Percentiles rank a stretch among this genome's conserved stretches.
phyloP scores from a whole-genome alignment of 2,797 vertebrate genomes.

The Vireo griseus region DNA sequence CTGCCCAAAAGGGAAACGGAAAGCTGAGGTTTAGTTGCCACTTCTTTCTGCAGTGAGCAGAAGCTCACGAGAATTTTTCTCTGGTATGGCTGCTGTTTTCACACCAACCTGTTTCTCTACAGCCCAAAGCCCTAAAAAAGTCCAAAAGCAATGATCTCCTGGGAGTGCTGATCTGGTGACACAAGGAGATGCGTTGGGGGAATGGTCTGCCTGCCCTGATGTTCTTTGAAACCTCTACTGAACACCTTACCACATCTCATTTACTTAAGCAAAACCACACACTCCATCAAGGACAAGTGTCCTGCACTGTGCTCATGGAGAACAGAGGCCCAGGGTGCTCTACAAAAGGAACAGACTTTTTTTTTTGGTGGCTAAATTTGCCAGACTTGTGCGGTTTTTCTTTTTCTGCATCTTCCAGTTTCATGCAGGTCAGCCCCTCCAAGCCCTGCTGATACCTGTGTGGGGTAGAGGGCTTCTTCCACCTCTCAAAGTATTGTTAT shows the following conservation, averaged over 20 bases:
- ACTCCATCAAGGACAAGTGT: fast-evolving
- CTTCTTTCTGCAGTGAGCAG: background rate
- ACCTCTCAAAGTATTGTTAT: background rate
- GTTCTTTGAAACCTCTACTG: background rate
- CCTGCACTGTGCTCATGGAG: fast-evolving
- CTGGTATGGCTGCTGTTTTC: background rate
- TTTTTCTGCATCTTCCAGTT: background rate
- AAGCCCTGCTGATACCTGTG: fast-evolving
- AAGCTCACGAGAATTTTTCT: background rate
- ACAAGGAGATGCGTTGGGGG: too few species aligned
- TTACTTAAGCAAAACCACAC: background rate
- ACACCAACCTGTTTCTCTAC: background rate
- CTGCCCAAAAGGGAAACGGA: background rate
- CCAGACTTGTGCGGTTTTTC: background rate
- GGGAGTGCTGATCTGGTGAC: background rate
- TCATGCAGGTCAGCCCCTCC: fast-evolving
- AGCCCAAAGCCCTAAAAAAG: background rate
- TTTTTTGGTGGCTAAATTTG: background rate
- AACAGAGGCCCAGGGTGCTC: background rate
- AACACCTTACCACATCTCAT: background rate
- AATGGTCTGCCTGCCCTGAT: fast-evolving
- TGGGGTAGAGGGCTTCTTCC: background rate
- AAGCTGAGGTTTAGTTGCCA: background rate
- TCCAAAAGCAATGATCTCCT: fast-evolving
- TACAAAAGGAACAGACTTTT: background rate